Percentiles rank a stretch among this genome's conserved stretches.
Evolutionary conservation across 2,797 vertebrate species (phyloP).

Genomic region (Squalus acanthias): DNA sequence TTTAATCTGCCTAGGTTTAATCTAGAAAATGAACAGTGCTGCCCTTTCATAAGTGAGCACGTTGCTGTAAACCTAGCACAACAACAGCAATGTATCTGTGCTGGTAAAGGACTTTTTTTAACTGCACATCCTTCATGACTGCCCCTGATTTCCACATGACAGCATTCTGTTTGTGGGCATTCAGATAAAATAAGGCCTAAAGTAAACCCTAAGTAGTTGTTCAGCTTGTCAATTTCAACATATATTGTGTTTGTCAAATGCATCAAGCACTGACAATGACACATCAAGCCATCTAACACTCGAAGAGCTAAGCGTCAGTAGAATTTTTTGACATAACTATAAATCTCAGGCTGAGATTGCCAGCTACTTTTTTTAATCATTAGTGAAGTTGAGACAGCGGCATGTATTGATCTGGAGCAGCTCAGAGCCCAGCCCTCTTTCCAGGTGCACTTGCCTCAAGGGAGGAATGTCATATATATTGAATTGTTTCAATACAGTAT

Average conservation of each 20-base stretch:
- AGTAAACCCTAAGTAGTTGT: constrained; percentile 29
- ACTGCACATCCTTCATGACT: constrained; percentile 8
- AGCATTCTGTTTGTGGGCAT: constrained; percentile 24
- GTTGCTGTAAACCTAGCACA: constrained; percentile 7
- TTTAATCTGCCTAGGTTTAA: not conserved
- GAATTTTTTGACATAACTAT: constrained; percentile 32
- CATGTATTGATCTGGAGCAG: constrained; percentile 22
- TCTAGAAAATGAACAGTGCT: not conserved
- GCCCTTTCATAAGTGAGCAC: not conserved
- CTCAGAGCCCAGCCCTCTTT: not conserved
- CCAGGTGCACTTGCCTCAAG: constrained; percentile 35
- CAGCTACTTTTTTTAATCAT: constrained; percentile 33
- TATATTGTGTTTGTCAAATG: constrained; percentile 36
- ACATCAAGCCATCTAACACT: constrained; percentile 34
- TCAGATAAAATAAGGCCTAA: constrained; percentile 3
- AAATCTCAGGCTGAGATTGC: constrained; percentile 31
- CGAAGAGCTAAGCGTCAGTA: constrained; percentile 24
- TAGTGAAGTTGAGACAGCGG: constrained; percentile 33
- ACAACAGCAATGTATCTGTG: not conserved
- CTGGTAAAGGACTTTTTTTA: not conserved
- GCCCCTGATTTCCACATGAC: constrained; percentile 13
- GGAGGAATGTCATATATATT: constrained; percentile 30
- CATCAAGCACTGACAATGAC: constrained; percentile 36
- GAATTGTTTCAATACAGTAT: constrained; percentile 27
- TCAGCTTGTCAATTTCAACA: constrained; percentile 27